Conservation (phyloP, 2,113 vertebrate species). For the Carlito syrichta region DNA sequence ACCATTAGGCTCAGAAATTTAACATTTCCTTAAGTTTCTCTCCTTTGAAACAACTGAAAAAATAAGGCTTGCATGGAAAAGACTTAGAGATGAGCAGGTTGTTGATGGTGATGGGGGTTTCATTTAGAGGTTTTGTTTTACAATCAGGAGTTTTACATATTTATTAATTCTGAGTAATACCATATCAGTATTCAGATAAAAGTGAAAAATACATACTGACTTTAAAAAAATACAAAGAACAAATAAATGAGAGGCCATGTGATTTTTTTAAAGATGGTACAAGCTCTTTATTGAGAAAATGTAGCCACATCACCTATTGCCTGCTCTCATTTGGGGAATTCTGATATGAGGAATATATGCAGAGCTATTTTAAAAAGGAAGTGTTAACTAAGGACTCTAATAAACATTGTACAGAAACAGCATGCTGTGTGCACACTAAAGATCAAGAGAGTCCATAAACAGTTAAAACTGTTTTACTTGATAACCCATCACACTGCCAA, state of each 20-base stretch:
- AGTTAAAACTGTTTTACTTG: neutral
- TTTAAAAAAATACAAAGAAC: neutral
- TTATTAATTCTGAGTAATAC: neutral
- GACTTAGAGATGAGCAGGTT: neutral
- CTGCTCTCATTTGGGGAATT: neutral
- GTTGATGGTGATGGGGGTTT: neutral
- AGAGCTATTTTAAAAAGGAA: neutral
- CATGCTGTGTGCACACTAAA: neutral
- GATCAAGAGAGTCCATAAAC: neutral
- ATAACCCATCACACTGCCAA: neutral
- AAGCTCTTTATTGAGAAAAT: neutral
- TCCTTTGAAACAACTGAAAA: neutral
- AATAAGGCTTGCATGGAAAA: neutral
- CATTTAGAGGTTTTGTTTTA: neutral
- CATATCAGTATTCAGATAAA: neutral
- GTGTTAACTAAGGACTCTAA: neutral
- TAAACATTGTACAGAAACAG: neutral
- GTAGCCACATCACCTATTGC: neutral
- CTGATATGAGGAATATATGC: neutral
- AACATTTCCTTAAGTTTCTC: neutral
- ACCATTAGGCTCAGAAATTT: neutral
- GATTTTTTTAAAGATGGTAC: neutral
- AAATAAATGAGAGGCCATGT: neutral
- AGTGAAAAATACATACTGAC: neutral
- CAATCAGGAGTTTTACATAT: neutral